Conservation (phyloP, 2,113 vertebrate species). For the Neotoma lepida region DNA sequence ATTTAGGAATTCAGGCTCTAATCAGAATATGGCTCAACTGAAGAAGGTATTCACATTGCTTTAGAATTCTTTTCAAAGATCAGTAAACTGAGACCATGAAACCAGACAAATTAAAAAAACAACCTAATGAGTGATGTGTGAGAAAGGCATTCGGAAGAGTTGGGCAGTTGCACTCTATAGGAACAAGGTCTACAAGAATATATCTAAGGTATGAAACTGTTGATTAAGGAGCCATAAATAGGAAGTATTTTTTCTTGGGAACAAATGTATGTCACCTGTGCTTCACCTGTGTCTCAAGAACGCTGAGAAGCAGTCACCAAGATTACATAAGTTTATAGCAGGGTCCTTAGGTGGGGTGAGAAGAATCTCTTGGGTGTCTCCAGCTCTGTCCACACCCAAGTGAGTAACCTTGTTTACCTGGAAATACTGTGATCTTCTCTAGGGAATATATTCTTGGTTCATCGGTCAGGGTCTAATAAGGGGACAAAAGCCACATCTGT, state of each 20-base stretch:
- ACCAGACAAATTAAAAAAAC: neutral
- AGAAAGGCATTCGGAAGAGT: slow-evolving; percentile 2
- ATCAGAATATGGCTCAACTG: neutral
- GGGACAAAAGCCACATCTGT: neutral
- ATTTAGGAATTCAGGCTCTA: neutral
- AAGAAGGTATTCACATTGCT: slow-evolving; percentile 9
- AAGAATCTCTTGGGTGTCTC: neutral
- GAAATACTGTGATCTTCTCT: neutral
- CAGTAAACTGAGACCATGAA: neutral
- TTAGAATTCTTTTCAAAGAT: slow-evolving; percentile 34
- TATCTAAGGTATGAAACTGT: slow-evolving; percentile 3
- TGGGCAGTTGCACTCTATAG: neutral
- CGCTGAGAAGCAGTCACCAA: neutral
- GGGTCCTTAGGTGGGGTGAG: neutral
- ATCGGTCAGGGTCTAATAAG: neutral
- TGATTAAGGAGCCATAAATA: neutral
- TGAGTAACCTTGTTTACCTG: neutral
- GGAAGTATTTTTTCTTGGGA: neutral
- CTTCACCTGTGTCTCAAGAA: neutral
- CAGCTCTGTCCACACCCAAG: neutral
- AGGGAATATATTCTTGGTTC: neutral
- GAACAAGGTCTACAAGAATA: neutral
- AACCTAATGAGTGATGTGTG: neutral
- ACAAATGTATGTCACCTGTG: neutral
- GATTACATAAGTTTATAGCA: neutral